phyloP scores from a whole-genome alignment of 2,888 invertebrate species.

The Salticus scenicus region DNA sequence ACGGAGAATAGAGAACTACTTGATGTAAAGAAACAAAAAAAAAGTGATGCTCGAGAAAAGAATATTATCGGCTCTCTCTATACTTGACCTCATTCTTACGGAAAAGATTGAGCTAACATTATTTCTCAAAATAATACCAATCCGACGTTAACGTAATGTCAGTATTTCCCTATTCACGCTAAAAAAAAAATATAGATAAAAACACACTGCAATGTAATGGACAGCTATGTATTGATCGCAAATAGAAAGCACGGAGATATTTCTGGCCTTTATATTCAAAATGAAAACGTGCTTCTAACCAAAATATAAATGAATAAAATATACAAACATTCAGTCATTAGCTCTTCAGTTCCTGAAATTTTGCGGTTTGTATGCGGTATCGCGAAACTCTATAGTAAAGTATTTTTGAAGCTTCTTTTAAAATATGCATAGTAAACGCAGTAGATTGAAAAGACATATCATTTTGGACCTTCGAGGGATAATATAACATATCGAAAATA shows the following conservation, averaged over 20 bases:
- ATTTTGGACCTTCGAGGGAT: background rate
- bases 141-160: conserved; percentile 41
- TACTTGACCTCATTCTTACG: conserved; percentile 53
- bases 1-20: background rate
- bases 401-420: conserved; percentile 27
- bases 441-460: conserved; percentile 31
- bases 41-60: conserved; percentile 7
- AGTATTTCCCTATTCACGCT: conserved; percentile 34
- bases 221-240: conserved; percentile 57
- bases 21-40: background rate
- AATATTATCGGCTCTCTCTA: conserved; percentile 46
- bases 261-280: conserved; percentile 26
- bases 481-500: background rate
- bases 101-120: conserved; percentile 42
- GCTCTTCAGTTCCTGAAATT: conserved; percentile 49
- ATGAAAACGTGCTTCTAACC: conserved; percentile 17
- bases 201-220: too few species aligned
- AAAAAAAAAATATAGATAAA: too few species aligned
- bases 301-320: conserved; percentile 35
- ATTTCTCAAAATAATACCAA: conserved; percentile 55
- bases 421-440: conserved; percentile 32
- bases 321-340: conserved; percentile 53
- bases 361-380: background rate
- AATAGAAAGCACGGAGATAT: conserved; percentile 26
- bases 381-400: background rate